Percentiles rank a stretch among this genome's conserved stretches.
Evolutionary conservation across 2,888 invertebrate genomes (phyloP).

Genomic region (Vannuccia rotundouncinata): DNA sequence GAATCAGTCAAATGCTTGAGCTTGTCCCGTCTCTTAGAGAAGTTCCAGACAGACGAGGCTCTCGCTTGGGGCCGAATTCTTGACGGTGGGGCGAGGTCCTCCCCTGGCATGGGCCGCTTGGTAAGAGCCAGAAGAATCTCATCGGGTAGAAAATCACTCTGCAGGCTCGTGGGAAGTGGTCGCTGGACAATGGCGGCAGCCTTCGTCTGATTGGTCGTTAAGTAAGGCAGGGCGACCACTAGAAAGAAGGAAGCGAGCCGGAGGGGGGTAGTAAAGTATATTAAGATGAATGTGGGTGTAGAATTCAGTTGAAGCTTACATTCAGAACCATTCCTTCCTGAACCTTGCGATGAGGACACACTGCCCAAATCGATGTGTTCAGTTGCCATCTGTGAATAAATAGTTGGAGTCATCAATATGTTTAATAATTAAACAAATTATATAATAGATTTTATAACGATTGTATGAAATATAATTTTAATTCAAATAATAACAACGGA

Average conservation of each 20-base stretch:
- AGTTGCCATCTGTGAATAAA: neutral
- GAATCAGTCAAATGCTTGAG: slow-evolving; percentile 54
- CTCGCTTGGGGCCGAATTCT: slow-evolving; percentile 34
- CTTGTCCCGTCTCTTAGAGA: slow-evolving; percentile 48
- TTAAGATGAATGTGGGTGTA: too few relatives aligned
- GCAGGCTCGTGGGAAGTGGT: slow-evolving; percentile 40
- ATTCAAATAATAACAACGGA: too few relatives aligned
- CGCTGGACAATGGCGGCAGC: neutral
- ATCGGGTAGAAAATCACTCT: slow-evolving; percentile 54
- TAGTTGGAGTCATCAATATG: too few relatives aligned
- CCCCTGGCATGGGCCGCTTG: slow-evolving; percentile 45
- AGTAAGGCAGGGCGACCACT: neutral
- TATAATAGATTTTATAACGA: too few relatives aligned
- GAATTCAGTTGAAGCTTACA: too few relatives aligned
- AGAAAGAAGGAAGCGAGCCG: too few relatives aligned
- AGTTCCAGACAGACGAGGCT: slow-evolving; percentile 51
- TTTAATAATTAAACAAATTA: too few relatives aligned
- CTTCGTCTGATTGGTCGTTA: neutral
- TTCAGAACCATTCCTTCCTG: neutral
- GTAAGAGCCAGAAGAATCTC: slow-evolving; percentile 53
- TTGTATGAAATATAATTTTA: too few relatives aligned
- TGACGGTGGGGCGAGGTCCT: slow-evolving; percentile 49
- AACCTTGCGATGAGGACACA: neutral
- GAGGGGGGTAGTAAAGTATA: too few relatives aligned
- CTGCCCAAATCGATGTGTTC: neutral